Evolutionary conservation across 2,888 invertebrate genomes (phyloP).

Genomic region (Acanthosepion lycidas): DNA sequence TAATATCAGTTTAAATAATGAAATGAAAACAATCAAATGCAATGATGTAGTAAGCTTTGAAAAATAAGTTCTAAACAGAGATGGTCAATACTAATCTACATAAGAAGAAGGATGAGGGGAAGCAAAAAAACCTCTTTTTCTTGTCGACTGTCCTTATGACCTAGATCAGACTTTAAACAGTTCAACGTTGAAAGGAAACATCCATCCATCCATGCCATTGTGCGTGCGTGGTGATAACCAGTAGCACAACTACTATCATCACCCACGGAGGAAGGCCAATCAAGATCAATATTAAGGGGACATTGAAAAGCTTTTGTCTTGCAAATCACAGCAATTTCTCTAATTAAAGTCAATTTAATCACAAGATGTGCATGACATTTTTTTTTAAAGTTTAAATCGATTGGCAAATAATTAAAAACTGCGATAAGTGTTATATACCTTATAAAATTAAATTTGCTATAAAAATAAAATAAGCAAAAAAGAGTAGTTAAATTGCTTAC

Average conservation of each 20-base stretch:
- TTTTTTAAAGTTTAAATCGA: too few species aligned
- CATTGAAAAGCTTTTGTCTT: not conserved
- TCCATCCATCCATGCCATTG: not conserved
- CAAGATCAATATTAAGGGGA: slow-evolving; percentile 17
- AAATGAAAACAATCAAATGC: not conserved
- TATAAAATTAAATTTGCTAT: too few species aligned
- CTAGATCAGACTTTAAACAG: not conserved
- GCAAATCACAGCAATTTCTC: not conserved
- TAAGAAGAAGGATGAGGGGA: not conserved
- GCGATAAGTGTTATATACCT: too few species aligned
- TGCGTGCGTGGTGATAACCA: not conserved
- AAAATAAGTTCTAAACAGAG: not conserved
- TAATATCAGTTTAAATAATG: not conserved
- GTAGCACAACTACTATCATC: not conserved
- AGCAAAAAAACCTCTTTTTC: not conserved
- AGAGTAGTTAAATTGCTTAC: too few species aligned
- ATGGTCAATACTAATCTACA: not conserved
- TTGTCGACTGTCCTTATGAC: not conserved
- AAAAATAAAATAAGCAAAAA: too few species aligned
- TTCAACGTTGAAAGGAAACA: not conserved
- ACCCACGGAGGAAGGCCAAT: not conserved
- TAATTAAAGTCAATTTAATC: not conserved
- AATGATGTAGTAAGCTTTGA: not conserved
- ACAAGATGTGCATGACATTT: not conserved
- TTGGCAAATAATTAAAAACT: too few species aligned